Evolutionary conservation across 2,113 vertebrate genomes (phyloP), one percentile per base, ranked within the genome.

Genomic region (Motacilla tschutschensis): DNA sequence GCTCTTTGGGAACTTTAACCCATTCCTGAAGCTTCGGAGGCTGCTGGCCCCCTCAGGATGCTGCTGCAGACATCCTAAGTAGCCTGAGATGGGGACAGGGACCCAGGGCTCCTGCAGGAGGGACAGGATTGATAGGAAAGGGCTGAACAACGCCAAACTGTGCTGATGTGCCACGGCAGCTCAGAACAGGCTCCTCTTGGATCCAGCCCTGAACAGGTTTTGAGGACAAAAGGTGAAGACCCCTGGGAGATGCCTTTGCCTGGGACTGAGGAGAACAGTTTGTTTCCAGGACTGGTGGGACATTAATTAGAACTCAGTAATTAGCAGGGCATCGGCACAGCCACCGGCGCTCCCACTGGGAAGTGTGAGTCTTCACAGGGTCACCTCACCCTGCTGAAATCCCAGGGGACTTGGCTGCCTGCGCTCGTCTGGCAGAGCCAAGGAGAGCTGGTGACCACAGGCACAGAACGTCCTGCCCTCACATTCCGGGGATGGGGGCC

Each of bases 401-500:
- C 72, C 38, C 11, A 0, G 36, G 22, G 18, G 12, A 14, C 13
- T 33, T 3, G 0, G 25, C 54, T 69, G 46, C 50, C 36, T 51
- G 15, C 2, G 16, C 16, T 35, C 1, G 41, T 19, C 31, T 24
- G 46, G 14, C 46, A 88, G 46, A 69, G 18, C 25, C 50, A 26
- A 0, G 0, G 36, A 16, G 48, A 59, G 2, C 41, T 4, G 3
- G 22, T 21, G 44, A 10, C 6, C 8, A 1, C 17, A 29, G 33
- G 14, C 50, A n/a, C 3, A 1, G 65, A 70, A 10, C 14, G 15
- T 44, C 6, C 12, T 2, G 0, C 1, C 13, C 22, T 28, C 51
- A 2, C 0, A 0, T n/a, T 29, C n/a, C 4, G 1, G 33, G 12
- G 28, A 59, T 0, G 2, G 25, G 24, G 22, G 62, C 36, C 31